These are phyloP conservation scores for Pseudolycoriella hygida DNA, from an alignment of 2,888 invertebrate species.

Conservation along the genomic window DNA sequence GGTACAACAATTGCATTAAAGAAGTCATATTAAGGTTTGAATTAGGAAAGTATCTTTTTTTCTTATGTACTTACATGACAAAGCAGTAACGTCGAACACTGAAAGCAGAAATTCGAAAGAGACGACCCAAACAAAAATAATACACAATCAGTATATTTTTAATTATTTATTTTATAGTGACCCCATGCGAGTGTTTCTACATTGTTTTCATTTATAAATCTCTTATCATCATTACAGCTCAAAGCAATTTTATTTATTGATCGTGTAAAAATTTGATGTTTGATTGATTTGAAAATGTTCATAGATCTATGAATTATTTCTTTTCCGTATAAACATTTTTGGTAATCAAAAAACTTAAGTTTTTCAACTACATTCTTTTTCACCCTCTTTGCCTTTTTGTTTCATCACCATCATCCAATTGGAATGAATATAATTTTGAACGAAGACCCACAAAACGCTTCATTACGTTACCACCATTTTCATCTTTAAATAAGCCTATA, in stretches of 20 bases:
- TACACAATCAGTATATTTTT: too few relatives aligned
- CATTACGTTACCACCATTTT: background rate
- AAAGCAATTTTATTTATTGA: conserved; percentile 9
- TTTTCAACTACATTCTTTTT: conserved; percentile 9
- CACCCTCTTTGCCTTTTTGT: conserved; percentile 14
- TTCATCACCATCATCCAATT: conserved; percentile 8
- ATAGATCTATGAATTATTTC: background rate
- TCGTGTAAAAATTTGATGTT: conserved; percentile 8
- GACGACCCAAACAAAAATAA: too few relatives aligned
- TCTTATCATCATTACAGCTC: conserved; percentile 16
- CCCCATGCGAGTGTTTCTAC: conserved; percentile 12
- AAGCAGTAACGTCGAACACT: too few relatives aligned
- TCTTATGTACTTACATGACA: too few relatives aligned
- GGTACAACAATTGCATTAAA: too few relatives aligned
- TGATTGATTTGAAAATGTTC: conserved; percentile 3
- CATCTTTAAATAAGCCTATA: background rate
- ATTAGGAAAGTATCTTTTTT: too few relatives aligned
- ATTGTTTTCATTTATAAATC: conserved; percentile 8
- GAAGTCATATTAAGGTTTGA: too few relatives aligned
- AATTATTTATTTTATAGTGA: conserved; percentile 23
- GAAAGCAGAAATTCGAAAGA: too few relatives aligned
- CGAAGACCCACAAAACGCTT: background rate
- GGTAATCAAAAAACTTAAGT: conserved; percentile 7
- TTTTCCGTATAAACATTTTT: conserved; percentile 3
- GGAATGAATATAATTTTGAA: background rate